A percentile compares a stretch with the other conserved stretches of the same genome.
These are phyloP conservation scores for Trichonephila inaurata DNA, from an alignment of 1,140 invertebrate genomes.

Conservation along the genomic window DNA sequence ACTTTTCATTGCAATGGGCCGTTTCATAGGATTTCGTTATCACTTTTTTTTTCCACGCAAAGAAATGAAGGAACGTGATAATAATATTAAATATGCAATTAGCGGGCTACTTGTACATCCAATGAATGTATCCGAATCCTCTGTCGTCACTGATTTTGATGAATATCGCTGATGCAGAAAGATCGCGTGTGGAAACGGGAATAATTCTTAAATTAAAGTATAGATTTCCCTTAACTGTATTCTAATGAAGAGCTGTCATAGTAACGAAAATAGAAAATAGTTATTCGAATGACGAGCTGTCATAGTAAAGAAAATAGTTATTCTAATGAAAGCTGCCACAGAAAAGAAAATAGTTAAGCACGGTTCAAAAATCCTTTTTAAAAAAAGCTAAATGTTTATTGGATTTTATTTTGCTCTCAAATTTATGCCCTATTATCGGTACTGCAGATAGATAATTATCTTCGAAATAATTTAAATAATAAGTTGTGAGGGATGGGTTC, in stretches of 20 bases:
- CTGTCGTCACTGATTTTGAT: slow-evolving; percentile 3
- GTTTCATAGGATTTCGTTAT: background rate
- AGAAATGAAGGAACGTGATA: slow-evolving; percentile 10
- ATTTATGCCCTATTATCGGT: too few relatives aligned
- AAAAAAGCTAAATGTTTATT: too few relatives aligned
- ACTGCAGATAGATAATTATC: too few relatives aligned
- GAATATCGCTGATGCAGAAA: background rate
- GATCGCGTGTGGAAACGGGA: background rate
- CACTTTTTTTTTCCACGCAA: background rate
- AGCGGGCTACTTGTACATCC: background rate
- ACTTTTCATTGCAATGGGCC: background rate
- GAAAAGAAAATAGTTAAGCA: background rate
- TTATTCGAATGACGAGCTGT: background rate
- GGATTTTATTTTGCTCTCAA: too few relatives aligned
- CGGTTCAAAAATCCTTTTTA: too few relatives aligned
- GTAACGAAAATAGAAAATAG: too few relatives aligned
- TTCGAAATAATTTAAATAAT: too few relatives aligned
- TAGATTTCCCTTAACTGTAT: background rate
- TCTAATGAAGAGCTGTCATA: background rate
- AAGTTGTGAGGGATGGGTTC: too few relatives aligned
- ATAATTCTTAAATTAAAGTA: background rate
- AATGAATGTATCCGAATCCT: background rate
- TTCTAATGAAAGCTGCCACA: too few relatives aligned
- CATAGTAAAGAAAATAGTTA: background rate
- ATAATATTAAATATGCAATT: background rate